A percentile compares a stretch with the other conserved stretches of the same genome.
phyloP scores from a whole-genome alignment of 2,888 invertebrate genomes.

The Stenoptilia bipunctidactyla region DNA sequence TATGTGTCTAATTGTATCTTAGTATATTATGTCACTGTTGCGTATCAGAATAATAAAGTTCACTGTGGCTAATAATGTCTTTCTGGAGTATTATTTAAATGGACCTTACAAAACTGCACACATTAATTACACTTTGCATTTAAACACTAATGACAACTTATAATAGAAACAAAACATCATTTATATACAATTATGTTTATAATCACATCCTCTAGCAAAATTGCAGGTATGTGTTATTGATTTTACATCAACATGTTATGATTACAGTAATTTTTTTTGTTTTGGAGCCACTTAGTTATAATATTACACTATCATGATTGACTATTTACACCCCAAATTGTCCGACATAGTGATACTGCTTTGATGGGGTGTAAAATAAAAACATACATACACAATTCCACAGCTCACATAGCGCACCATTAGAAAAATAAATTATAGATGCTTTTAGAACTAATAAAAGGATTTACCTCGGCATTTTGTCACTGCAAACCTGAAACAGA shows the following conservation, averaged over 20 bases:
- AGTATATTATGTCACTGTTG: no score
- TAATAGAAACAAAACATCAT: neutral
- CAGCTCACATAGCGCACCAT: conserved; percentile 69
- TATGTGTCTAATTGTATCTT: no score
- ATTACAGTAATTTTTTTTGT: conserved; percentile 30
- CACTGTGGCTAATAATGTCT: no score
- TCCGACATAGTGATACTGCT: conserved; percentile 47
- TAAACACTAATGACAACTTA: no score
- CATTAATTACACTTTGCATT: no score
- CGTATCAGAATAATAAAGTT: no score
- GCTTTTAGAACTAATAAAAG: conserved; percentile 51
- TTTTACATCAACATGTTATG: no score
- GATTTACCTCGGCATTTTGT: conserved; percentile 70
- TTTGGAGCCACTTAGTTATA: conserved; percentile 44
- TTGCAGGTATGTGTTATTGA: no score
- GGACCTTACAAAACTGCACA: no score
- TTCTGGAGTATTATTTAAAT: no score
- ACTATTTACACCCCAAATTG: conserved; percentile 61
- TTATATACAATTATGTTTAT: neutral
- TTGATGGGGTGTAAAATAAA: conserved; percentile 45
- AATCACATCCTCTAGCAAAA: no score
- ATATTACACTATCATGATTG: conserved; percentile 53
- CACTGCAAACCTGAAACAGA: conserved; percentile 60
- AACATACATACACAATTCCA: conserved; percentile 61
- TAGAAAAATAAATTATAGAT: conserved; percentile 70